Conservation (phyloP, 2,797 vertebrate genomes). For the Poeciliopsis paucimaculata region DNA sequence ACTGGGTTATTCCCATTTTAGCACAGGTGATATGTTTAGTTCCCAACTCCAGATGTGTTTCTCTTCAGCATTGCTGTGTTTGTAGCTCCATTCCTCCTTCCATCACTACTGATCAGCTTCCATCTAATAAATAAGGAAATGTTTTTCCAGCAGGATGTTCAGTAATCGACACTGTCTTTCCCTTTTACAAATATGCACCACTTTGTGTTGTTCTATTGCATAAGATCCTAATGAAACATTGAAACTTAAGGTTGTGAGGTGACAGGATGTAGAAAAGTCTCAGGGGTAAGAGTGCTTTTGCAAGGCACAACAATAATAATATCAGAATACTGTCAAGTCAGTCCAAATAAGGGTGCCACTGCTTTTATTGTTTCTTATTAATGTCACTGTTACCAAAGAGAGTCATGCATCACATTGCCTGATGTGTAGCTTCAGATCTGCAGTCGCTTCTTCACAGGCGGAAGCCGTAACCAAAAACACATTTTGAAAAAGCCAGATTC, state of each 20-base stretch:
- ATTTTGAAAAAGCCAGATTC: conserved; percentile 89
- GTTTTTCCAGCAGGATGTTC: not conserved
- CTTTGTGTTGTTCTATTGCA: not conserved
- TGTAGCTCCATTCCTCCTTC: not conserved
- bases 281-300: not conserved
- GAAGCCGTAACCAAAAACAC: conserved; percentile 16
- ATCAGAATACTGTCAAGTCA: conserved; percentile 36
- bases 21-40: not conserved
- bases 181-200: not conserved
- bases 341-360: conserved; percentile 66
- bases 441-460: conserved; percentile 13
- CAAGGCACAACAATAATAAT: conserved; percentile 13
- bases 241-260: not conserved
- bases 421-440: conserved; percentile 45
- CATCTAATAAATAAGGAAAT: not conserved
- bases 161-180: not conserved
- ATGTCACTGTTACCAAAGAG: conserved; percentile 45
- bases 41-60: not conserved
- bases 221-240: not conserved
- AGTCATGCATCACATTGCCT: conserved; percentile 50
- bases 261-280: not conserved
- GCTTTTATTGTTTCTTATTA: conserved; percentile 51
- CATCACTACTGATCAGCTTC: not conserved
- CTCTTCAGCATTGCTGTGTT: not conserved
- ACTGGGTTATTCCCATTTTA: not conserved